Evolutionary conservation across 1,140 invertebrate genomes (phyloP).

Genomic region (Anastatus disparis): DNA sequence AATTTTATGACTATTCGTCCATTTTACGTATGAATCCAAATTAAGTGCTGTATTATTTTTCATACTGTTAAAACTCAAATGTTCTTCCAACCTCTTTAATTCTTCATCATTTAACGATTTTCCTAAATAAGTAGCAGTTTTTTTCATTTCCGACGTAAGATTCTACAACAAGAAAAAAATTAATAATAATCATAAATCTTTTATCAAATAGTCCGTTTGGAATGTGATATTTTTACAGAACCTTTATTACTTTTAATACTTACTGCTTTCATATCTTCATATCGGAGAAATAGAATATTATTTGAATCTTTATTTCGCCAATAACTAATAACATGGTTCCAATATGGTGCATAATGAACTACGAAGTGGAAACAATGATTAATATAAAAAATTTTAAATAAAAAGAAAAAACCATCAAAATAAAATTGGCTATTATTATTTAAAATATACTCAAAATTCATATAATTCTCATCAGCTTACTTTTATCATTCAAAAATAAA

Average conservation of each 20-base stretch:
- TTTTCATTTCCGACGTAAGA: constrained; percentile 68
- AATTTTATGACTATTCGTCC: constrained; percentile 58
- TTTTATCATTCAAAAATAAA: constrained; percentile 67
- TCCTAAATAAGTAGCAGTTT: constrained; percentile 71
- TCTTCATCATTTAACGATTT: constrained; percentile 66
- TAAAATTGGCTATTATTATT: constrained; percentile 9
- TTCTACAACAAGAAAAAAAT: too few relatives aligned
- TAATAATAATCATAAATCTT: too few relatives aligned
- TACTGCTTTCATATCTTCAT: constrained; percentile 74
- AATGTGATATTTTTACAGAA: too few relatives aligned
- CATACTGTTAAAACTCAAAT: constrained; percentile 77
- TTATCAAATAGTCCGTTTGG: too few relatives aligned
- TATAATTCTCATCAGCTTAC: constrained; percentile 34
- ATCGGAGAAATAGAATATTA: constrained; percentile 72
- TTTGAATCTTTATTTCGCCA: constrained; percentile 68
- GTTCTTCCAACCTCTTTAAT: constrained; percentile 65
- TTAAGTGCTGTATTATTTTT: constrained; percentile 79
- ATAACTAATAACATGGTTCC: constrained; percentile 70
- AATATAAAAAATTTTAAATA: too few relatives aligned
- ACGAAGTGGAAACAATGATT: too few relatives aligned
- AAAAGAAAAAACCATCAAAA: too few relatives aligned
- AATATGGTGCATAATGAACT: constrained; percentile 70
- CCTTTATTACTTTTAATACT: too few relatives aligned
- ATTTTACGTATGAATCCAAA: constrained; percentile 64
- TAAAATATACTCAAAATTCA: too few relatives aligned